Conservation (phyloP, 2,113 vertebrate genomes). For the Craseonycteris thonglongyai region DNA sequence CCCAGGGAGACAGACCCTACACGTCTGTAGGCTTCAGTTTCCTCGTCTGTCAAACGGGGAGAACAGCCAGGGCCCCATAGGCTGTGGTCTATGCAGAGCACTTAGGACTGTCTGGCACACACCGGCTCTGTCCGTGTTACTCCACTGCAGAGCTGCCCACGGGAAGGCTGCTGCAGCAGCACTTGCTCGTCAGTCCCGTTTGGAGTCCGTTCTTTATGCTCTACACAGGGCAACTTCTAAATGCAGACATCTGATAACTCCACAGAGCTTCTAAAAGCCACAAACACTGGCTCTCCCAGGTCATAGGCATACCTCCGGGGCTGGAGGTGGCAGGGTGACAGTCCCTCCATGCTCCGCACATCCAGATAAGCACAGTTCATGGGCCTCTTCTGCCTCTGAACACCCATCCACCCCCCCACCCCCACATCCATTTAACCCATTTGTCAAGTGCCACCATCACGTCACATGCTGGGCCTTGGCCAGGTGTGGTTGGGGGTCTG, state of each 20-base stretch:
- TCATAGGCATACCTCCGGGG: not conserved
- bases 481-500: too few relatives aligned
- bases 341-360: rapidly evolving
- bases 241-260: not conserved
- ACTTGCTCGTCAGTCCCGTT: not conserved
- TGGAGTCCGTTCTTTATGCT: not conserved
- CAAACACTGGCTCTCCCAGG: too few relatives aligned
- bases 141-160: too few relatives aligned
- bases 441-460: not conserved
- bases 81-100: rapidly evolving
- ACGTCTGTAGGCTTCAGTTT: not conserved
- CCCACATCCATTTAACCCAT: rapidly evolving
- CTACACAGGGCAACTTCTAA: not conserved
- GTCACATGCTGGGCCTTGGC: rapidly evolving
- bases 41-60: not conserved
- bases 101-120: rapidly evolving
- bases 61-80: rapidly evolving
- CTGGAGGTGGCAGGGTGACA: too few relatives aligned
- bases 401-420: not conserved
- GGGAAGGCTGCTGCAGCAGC: too few relatives aligned
- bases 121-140: rapidly evolving
- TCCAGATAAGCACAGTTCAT: not conserved
- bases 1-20: not conserved
- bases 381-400: not conserved
- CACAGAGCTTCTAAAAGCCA: not conserved